phyloP scores from a whole-genome alignment of 1,140 invertebrate species.

The Tetramorium parvispinum region DNA sequence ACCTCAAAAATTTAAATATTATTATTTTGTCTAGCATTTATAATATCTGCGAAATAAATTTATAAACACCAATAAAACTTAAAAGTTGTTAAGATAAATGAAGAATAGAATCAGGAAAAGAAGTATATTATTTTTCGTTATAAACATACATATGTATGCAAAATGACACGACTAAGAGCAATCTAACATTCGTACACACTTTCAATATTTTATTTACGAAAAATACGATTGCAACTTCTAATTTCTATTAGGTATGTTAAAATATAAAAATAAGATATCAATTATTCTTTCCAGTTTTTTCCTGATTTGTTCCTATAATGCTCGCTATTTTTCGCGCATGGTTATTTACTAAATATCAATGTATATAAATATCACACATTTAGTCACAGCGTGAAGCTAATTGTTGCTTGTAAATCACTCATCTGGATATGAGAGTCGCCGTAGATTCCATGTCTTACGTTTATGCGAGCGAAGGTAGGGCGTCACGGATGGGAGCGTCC shows the following conservation, averaged over 20 bases:
- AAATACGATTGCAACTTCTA: neutral
- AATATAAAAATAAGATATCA: neutral
- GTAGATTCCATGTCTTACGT: slow-evolving; percentile 72
- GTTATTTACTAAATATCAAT: slow-evolving; percentile 19
- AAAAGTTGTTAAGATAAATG: neutral
- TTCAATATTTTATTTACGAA: neutral
- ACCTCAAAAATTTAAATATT: neutral
- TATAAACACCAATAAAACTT: neutral
- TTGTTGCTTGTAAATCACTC: slow-evolving; percentile 70
- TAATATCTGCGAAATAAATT: neutral
- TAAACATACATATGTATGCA: neutral
- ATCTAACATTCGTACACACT: neutral
- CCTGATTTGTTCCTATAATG: neutral
- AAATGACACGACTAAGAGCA: neutral
- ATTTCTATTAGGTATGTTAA: neutral
- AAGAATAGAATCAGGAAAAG: neutral
- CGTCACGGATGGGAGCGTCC: slow-evolving; percentile 82
- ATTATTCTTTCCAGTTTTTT: neutral
- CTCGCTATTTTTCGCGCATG: neutral
- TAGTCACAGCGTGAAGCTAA: slow-evolving; percentile 56
- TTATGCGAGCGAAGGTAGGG: slow-evolving; percentile 84
- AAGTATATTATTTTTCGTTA: neutral
- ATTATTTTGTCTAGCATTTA: neutral
- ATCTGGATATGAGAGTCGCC: slow-evolving; percentile 43
- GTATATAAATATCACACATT: slow-evolving; percentile 44